phyloP scores from a whole-genome alignment of 2,797 vertebrate species.

The Esox masquinongy region DNA sequence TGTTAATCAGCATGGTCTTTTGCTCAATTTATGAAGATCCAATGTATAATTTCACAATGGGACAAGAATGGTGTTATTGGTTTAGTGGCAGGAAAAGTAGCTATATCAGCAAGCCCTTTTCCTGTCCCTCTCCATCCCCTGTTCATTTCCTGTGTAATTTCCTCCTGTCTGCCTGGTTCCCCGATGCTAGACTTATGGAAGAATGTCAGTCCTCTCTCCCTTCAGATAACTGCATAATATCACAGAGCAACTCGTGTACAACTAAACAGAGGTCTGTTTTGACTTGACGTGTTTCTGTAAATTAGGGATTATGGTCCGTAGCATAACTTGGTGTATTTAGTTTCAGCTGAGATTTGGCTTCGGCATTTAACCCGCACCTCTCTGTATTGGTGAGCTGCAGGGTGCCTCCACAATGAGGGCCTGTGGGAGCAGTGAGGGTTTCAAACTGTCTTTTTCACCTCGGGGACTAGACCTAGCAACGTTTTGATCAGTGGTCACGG shows the following conservation, averaged over 20 bases:
- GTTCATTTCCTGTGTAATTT: constrained; percentile 49
- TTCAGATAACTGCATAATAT: constrained; percentile 25
- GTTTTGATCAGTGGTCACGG: not conserved
- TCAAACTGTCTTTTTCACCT: no score
- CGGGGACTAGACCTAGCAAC: no score
- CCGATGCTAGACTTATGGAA: constrained; percentile 7
- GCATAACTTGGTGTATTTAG: not conserved
- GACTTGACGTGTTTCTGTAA: constrained; percentile 35
- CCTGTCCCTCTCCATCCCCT: constrained; percentile 6
- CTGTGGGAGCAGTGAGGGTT: no score
- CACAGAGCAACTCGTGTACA: constrained; percentile 5
- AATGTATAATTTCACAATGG: not conserved
- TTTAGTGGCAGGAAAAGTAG: not conserved
- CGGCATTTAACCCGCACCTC: no score
- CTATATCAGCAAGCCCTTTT: constrained; percentile 4
- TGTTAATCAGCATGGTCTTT: not conserved
- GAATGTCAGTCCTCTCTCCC: constrained; percentile 35
- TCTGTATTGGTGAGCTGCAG: no score
- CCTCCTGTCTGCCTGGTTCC: constrained; percentile 19
- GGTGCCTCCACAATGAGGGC: no score
- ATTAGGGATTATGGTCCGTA: constrained; percentile 25
- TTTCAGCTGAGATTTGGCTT: no score
- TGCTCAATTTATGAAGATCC: not conserved
- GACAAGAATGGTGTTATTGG: not conserved
- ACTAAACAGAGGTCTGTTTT: constrained; percentile 42